Conservation (phyloP, 2,797 vertebrate species). For the Tapirus indicus region DNA sequence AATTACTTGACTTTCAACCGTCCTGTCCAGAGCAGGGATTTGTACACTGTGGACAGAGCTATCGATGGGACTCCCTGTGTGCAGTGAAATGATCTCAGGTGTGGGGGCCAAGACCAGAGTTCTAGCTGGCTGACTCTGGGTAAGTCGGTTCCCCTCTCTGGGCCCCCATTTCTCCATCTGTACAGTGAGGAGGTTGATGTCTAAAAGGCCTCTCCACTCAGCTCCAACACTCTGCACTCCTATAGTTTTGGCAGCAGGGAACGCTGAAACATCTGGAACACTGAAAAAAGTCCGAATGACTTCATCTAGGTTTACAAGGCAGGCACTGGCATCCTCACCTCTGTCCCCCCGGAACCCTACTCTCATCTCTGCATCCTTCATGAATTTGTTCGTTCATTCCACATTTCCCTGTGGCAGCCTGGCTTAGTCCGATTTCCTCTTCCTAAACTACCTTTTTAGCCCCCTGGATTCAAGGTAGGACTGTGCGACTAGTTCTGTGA, state of each 20-base stretch:
- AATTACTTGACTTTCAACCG: fast-evolving
- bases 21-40: background rate
- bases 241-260: background rate
- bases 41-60: background rate
- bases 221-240: background rate
- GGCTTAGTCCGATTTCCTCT: background rate
- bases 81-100: fast-evolving
- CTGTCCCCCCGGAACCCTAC: background rate
- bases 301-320: fast-evolving
- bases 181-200: background rate
- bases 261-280: background rate
- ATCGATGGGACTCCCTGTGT: background rate
- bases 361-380: fast-evolving
- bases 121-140: background rate
- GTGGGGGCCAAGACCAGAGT: background rate
- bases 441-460: background rate
- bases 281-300: background rate
- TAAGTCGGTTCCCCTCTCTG: too few species aligned
- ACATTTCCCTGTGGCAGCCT: background rate
- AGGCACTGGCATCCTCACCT: background rate
- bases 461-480: background rate
- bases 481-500: background rate
- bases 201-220: background rate
- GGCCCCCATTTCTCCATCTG: background rate
- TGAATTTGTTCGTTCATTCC: background rate